A percentile compares a stretch with the other conserved stretches of the same genome.
phyloP scores from a whole-genome alignment of 2,113 vertebrate genomes.

The Sylvietta virens region DNA sequence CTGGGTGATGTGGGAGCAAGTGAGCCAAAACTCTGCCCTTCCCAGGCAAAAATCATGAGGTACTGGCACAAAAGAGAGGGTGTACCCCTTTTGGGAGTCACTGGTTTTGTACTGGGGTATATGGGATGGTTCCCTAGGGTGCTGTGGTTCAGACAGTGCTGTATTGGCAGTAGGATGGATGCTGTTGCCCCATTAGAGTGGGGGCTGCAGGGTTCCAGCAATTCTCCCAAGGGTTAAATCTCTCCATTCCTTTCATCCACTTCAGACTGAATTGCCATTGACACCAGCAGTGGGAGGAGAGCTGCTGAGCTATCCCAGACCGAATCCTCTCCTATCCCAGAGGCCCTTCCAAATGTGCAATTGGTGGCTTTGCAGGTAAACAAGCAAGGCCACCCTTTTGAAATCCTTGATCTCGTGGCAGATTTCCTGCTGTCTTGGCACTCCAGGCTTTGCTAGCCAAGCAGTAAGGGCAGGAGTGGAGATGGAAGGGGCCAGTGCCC shows the following conservation, averaged over 20 bases:
- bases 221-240: neutral
- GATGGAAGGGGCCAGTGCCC: neutral
- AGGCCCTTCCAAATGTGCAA: neutral
- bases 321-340: neutral
- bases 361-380: neutral
- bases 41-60: neutral
- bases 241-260: neutral
- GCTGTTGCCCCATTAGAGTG: neutral
- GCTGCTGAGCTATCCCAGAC: neutral
- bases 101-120: neutral
- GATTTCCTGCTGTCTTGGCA: neutral
- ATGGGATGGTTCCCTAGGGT: neutral
- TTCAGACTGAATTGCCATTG: neutral
- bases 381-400: neutral
- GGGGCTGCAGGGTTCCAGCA: neutral
- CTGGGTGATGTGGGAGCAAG: accelerated
- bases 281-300: neutral
- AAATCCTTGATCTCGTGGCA: neutral
- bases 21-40: neutral
- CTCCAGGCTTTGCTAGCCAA: neutral
- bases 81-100: neutral
- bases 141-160: neutral
- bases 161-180: neutral
- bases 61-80: neutral
- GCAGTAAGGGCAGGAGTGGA: neutral